phyloP scores from a whole-genome alignment of 2,888 invertebrate species.

The Archips xylosteana region DNA sequence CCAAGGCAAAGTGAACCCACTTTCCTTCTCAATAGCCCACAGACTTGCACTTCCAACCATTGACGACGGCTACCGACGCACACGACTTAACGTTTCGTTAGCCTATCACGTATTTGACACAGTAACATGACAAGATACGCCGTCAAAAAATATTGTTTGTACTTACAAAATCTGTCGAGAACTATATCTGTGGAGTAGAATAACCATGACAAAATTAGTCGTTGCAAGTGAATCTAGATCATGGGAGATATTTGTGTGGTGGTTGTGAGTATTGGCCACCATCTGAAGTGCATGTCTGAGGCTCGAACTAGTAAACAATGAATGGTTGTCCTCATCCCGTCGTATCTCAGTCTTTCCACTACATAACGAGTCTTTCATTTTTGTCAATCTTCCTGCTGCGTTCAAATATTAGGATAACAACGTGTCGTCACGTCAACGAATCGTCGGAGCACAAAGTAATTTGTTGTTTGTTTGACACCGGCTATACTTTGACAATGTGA shows the following conservation, averaged over 20 bases:
- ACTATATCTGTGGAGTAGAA: constrained; percentile 14
- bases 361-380: constrained; percentile 50
- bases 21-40: constrained; percentile 17
- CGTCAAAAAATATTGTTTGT: constrained; percentile 24
- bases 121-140: constrained; percentile 24
- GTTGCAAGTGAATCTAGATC: constrained; percentile 1
- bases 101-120: constrained; percentile 20
- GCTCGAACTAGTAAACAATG: constrained; percentile 47
- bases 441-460: constrained; percentile 58
- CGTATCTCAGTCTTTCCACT: constrained; percentile 66
- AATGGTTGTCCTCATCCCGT: constrained; percentile 66
- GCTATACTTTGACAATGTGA: constrained; percentile 45
- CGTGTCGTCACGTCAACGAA: constrained; percentile 37
- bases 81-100: not conserved
- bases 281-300: constrained; percentile 36
- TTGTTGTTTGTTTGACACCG: constrained; percentile 46
- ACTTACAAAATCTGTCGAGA: constrained; percentile 16
- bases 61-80: constrained; percentile 11
- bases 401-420: constrained; percentile 10
- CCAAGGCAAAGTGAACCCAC: constrained; percentile 85
- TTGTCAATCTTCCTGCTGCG: constrained; percentile 46
- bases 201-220: constrained; percentile 32
- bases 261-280: constrained; percentile 7
- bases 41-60: constrained; percentile 31
- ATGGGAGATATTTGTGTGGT: constrained; percentile 29